Percentiles rank a stretch among this genome's conserved stretches.
Conservation (phyloP, 2,888 invertebrate species). For the Argyresthia albistria region DNA sequence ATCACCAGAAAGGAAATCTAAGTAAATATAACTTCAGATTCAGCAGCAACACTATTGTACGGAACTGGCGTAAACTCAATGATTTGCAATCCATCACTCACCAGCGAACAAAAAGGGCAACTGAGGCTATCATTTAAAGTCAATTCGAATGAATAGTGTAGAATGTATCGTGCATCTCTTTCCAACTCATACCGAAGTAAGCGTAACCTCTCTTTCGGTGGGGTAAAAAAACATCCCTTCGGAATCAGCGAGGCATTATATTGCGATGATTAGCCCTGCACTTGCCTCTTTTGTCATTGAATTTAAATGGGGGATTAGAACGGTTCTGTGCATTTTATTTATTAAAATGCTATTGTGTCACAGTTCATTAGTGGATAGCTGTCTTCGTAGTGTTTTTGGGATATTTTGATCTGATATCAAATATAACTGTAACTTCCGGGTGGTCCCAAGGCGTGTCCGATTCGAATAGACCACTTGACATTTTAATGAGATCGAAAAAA, state of each 20-base stretch:
- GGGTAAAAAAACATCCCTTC: constrained; percentile 50
- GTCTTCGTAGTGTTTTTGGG: constrained; percentile 14
- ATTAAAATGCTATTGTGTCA: constrained; percentile 59
- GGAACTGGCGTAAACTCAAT: constrained; percentile 36
- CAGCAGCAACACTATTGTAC: background rate
- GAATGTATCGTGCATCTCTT: constrained; percentile 24
- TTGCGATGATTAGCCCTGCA: constrained; percentile 69
- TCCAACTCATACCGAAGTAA: constrained; percentile 17
- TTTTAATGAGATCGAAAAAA: no score
- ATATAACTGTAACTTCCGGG: background rate
- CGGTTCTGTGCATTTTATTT: constrained; percentile 56
- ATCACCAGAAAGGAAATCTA: no score
- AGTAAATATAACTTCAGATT: no score
- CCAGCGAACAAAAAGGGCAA: constrained; percentile 52
- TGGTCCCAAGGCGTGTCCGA: background rate
- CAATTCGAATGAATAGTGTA: constrained; percentile 56
- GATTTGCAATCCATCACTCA: constrained; percentile 68
- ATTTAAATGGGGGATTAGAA: constrained; percentile 71
- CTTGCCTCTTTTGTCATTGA: constrained; percentile 62
- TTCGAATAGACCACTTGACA: no score
- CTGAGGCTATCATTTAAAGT: constrained; percentile 64
- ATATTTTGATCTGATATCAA: no score
- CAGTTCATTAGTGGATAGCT: constrained; percentile 60
- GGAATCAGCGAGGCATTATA: constrained; percentile 61
- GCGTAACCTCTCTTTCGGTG: constrained; percentile 24